Percentiles rank a stretch among this genome's conserved stretches.
Evolutionary conservation across 1,140 invertebrate species (phyloP).

Genomic region (Drosophila bifasciata): DNA sequence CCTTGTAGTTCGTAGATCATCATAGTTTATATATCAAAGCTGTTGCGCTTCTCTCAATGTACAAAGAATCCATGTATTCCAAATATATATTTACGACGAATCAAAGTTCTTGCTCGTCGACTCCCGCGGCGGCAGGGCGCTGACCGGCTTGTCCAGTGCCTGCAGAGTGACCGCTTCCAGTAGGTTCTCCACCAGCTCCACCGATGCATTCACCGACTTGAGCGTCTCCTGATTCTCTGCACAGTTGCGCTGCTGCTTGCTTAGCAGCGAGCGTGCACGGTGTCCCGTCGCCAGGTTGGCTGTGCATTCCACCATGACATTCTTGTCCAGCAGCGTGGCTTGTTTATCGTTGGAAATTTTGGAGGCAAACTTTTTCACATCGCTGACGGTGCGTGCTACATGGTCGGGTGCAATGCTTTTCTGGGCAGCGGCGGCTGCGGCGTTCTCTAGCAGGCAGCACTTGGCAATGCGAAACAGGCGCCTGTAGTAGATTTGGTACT

Average conservation of each 20-base stretch:
- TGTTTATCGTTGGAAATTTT: slow-evolving; percentile 34
- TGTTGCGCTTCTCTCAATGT: too few relatives aligned
- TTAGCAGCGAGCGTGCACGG: slow-evolving; percentile 23
- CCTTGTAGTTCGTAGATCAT: too few relatives aligned
- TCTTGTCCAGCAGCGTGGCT: slow-evolving; percentile 3
- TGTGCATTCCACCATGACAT: slow-evolving; percentile 27
- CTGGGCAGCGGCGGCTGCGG: slow-evolving; percentile 12
- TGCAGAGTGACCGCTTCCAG: slow-evolving; percentile 51
- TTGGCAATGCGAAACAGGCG: slow-evolving; percentile 38
- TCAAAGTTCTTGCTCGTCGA: too few relatives aligned
- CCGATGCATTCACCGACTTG: slow-evolving; percentile 1
- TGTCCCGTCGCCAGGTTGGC: slow-evolving; percentile 28
- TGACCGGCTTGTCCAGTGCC: slow-evolving; percentile 47
- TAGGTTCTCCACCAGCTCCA: slow-evolving; percentile 21
- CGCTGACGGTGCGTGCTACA: not conserved
- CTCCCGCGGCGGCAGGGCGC: slow-evolving; percentile 20
- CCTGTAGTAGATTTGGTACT: slow-evolving; percentile 49
- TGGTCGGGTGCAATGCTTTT: not conserved
- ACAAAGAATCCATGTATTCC: too few relatives aligned
- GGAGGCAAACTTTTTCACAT: not conserved
- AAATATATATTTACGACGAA: too few relatives aligned
- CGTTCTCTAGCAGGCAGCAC: slow-evolving; percentile 19
- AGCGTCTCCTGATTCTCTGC: slow-evolving; percentile 36
- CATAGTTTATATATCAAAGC: too few relatives aligned
- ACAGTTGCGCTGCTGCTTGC: slow-evolving; percentile 39